Percentiles rank a stretch among this genome's conserved stretches.
Evolutionary conservation across 2,113 vertebrate genomes (phyloP).

Genomic region (Ophiodon elongatus): DNA sequence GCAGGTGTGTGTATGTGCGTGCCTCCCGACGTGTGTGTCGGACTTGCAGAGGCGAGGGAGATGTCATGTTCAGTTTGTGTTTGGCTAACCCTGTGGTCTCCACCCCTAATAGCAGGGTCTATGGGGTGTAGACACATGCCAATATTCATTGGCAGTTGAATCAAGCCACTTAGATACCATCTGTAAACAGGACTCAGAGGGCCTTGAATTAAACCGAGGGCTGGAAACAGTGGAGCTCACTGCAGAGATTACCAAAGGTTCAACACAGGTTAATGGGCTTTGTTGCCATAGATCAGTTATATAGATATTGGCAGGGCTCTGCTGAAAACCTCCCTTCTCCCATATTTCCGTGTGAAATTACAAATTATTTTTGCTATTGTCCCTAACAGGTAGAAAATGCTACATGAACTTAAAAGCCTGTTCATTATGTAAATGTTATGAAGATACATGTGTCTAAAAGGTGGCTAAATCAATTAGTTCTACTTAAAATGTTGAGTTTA

Average conservation of each 20-base stretch:
- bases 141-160: conserved; percentile 87
- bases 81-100: conserved; percentile 86
- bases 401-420: neutral
- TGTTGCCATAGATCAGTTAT: conserved; percentile 68
- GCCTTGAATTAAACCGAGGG: conserved; percentile 77
- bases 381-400: neutral
- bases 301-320: conserved; percentile 62
- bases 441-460: neutral
- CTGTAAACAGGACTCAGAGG: conserved; percentile 81
- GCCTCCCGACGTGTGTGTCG: neutral
- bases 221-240: conserved; percentile 73
- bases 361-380: conserved; percentile 13
- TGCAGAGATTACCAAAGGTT: conserved; percentile 77
- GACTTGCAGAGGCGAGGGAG: conserved; percentile 70
- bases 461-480: conserved; percentile 10
- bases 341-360: conserved; percentile 26
- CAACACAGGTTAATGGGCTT: conserved; percentile 78
- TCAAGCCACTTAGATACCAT: conserved; percentile 85
- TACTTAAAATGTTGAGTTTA: conserved; percentile 1
- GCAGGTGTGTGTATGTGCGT: conserved; percentile 29
- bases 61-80: conserved; percentile 89
- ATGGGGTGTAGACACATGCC: conserved; percentile 86
- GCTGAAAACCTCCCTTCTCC: conserved; percentile 31
- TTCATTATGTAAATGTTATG: conserved; percentile 7
- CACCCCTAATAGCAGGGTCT: conserved; percentile 84